Evolutionary conservation across 2,113 vertebrate genomes (phyloP).

Genomic region (Panthera tigris): DNA sequence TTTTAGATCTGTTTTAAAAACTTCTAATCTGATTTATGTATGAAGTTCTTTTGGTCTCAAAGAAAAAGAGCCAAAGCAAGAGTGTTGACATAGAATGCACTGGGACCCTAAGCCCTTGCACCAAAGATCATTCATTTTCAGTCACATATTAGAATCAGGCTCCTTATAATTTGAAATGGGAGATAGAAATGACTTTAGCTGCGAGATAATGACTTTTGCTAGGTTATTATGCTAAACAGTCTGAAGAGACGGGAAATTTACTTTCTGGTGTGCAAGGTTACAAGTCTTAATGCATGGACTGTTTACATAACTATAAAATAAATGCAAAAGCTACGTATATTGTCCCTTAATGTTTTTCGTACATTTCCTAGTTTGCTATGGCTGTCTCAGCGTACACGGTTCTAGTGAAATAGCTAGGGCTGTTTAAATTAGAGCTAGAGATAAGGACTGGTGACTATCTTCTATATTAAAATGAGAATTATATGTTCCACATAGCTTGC

Average conservation of each 20-base stretch:
- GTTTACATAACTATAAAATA: conserved; percentile 19
- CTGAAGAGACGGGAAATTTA: conserved; percentile 7
- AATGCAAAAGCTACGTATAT: not conserved
- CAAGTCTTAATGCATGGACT: not conserved
- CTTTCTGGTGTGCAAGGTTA: not conserved
- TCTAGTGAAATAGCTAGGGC: conserved; percentile 5
- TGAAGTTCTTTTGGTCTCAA: not conserved
- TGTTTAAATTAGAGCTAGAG: not conserved
- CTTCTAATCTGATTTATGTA: not conserved
- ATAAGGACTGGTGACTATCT: conserved; percentile 55
- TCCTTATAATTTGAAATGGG: not conserved
- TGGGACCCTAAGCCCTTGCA: not conserved
- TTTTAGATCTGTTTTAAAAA: conserved; percentile 27
- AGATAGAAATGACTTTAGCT: not conserved
- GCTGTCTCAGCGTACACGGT: not conserved
- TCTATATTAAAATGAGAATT: conserved; percentile 59
- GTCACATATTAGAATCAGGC: not conserved
- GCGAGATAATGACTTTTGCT: not conserved
- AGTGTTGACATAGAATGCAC: not conserved
- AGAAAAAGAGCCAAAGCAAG: conserved; percentile 41
- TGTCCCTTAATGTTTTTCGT: conserved; percentile 25
- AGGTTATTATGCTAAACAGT: not conserved
- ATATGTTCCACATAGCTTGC: conserved; percentile 54
- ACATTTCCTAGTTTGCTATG: not conserved
- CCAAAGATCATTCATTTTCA: not conserved